Conservation (phyloP, 2,113 vertebrate genomes). For the Embiotoca jacksoni region DNA sequence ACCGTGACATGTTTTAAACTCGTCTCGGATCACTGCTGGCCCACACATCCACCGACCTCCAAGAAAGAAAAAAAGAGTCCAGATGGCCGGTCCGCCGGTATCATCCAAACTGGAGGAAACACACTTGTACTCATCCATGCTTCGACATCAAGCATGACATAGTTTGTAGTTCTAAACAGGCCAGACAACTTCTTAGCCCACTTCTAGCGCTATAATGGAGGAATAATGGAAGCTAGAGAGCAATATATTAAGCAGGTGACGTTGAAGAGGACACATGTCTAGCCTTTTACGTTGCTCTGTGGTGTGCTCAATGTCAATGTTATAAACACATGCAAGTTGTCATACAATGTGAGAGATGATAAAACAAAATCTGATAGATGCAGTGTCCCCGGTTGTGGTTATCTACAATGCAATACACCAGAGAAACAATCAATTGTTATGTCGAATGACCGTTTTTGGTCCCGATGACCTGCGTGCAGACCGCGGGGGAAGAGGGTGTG, state of each 20-base stretch:
- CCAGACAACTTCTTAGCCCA: slow-evolving; percentile 53
- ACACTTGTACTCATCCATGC: slow-evolving; percentile 37
- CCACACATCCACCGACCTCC: slow-evolving; percentile 42
- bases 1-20: slow-evolving; percentile 47
- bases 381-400: too few relatives aligned
- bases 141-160: slow-evolving; percentile 47
- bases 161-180: slow-evolving; percentile 53
- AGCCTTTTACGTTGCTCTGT: too few relatives aligned
- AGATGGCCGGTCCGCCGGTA: slow-evolving; percentile 61
- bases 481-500: too few relatives aligned
- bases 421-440: too few relatives aligned
- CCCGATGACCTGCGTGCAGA: too few relatives aligned
- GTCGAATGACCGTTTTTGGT: too few relatives aligned
- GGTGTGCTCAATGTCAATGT: too few relatives aligned
- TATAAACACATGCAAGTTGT: too few relatives aligned
- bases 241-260: background rate
- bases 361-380: too few relatives aligned
- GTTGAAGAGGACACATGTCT: too few relatives aligned
- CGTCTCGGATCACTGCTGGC: slow-evolving; percentile 28
- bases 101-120: slow-evolving; percentile 59
- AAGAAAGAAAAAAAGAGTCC: slow-evolving; percentile 27
- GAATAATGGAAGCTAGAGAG: background rate
- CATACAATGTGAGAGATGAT: too few relatives aligned
- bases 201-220: slow-evolving; percentile 10
- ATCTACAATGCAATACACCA: too few relatives aligned